phyloP scores from a whole-genome alignment of 2,888 invertebrate genomes.

The Margaritifera margaritifera region DNA sequence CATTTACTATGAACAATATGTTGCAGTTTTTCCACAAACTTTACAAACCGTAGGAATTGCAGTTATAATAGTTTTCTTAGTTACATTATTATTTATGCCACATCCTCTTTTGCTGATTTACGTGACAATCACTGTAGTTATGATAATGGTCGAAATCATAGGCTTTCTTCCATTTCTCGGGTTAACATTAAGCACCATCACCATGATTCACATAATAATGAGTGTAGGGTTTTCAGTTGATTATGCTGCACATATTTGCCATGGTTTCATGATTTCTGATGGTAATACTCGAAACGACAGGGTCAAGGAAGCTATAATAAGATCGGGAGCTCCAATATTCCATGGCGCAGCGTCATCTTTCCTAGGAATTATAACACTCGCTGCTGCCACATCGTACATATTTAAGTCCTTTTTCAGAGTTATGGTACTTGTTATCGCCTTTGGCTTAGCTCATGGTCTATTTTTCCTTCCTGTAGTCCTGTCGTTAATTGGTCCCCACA shows the following conservation, averaged over 20 bases:
- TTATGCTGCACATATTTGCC: slow-evolving; percentile 56
- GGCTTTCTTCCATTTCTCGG: slow-evolving; percentile 48
- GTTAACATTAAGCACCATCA: slow-evolving; percentile 59
- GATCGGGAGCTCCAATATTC: slow-evolving; percentile 49
- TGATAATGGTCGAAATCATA: slow-evolving; percentile 59
- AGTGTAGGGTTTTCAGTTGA: slow-evolving; percentile 66
- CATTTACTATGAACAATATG: slow-evolving; percentile 64
- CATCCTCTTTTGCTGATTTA: slow-evolving; percentile 57
- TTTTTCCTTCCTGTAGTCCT: slow-evolving; percentile 52
- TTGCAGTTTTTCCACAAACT: slow-evolving; percentile 56
- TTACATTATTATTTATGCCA: slow-evolving; percentile 61
- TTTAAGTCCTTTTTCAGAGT: slow-evolving; percentile 56
- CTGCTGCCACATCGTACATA: slow-evolving; percentile 49
- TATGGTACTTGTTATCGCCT: slow-evolving; percentile 50
- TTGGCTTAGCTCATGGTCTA: slow-evolving; percentile 49
- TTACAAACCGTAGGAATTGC: slow-evolving; percentile 61
- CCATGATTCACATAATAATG: slow-evolving; percentile 66
- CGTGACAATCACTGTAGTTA: slow-evolving; percentile 57
- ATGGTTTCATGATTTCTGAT: slow-evolving; percentile 46
- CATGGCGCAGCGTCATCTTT: slow-evolving; percentile 54
- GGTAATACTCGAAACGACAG: slow-evolving; percentile 23
- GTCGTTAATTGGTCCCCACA: slow-evolving; percentile 24
- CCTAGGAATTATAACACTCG: slow-evolving; percentile 47
- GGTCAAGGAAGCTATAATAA: slow-evolving; percentile 35
- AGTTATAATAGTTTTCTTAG: slow-evolving; percentile 58